These are phyloP conservation scores for Hiodon tergisus DNA, from an alignment of 2,113 vertebrate species.

Conservation along the genomic window DNA sequence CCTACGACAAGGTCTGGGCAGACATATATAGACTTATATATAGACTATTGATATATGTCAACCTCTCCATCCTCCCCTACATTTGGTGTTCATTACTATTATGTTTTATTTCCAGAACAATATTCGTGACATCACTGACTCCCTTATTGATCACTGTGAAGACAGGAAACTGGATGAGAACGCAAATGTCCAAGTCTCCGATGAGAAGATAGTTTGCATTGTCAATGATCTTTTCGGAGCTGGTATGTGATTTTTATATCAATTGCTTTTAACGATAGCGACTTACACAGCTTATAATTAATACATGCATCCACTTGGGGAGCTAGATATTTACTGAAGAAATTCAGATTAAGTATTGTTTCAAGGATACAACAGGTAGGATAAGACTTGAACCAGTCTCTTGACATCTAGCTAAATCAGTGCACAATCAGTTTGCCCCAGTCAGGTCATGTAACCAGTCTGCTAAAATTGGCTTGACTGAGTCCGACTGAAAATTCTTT, in stretches of 20 bases:
- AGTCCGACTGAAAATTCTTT: background rate
- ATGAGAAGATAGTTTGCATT: conserved; percentile 69
- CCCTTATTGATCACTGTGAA: conserved; percentile 81
- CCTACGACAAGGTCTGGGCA: conserved; percentile 67
- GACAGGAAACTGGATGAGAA: conserved; percentile 70
- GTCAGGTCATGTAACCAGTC: no score
- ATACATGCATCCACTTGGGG: no score
- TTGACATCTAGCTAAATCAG: no score
- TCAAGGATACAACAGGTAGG: background rate
- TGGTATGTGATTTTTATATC: conserved; percentile 59
- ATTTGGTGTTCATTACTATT: background rate
- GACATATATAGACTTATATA: background rate
- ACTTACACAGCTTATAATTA: no score
- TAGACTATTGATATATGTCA: background rate
- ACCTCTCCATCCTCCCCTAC: background rate
- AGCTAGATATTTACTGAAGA: no score
- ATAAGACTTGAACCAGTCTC: no score
- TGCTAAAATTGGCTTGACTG: no score
- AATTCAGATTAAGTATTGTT: background rate
- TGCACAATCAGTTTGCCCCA: no score
- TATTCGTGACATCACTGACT: conserved; percentile 87
- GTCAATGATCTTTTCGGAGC: conserved; percentile 90
- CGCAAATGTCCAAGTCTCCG: conserved; percentile 55
- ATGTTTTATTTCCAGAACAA: conserved; percentile 59
- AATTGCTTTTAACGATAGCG: background rate